Evolutionary conservation across 1,140 invertebrate genomes (phyloP).

Genomic region (Bombus vancouverensis): DNA sequence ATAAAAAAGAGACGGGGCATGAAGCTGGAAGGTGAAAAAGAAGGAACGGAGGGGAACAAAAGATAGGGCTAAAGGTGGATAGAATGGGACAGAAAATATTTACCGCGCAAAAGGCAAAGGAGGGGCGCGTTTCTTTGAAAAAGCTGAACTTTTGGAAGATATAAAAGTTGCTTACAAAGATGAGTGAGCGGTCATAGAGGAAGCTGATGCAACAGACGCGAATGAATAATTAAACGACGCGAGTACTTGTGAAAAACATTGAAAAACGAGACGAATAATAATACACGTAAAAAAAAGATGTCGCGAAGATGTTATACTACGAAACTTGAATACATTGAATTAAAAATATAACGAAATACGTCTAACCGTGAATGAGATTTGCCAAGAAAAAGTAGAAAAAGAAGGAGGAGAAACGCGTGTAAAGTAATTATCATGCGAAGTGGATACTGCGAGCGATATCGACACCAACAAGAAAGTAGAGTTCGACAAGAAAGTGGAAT

Average conservation of each 20-base stretch:
- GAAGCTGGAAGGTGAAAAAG: neutral
- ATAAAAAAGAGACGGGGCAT: neutral
- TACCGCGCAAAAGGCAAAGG: neutral
- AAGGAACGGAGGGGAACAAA: neutral
- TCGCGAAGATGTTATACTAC: too few species aligned
- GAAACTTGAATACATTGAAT: too few species aligned
- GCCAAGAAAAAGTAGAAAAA: too few species aligned
- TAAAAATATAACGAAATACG: too few species aligned
- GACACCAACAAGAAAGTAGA: too few species aligned
- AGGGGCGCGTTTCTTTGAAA: neutral
- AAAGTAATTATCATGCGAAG: too few species aligned
- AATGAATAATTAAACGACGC: conserved; percentile 9
- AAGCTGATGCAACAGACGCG: neutral
- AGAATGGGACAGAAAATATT: neutral
- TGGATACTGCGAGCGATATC: too few species aligned
- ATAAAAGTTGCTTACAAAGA: conserved; percentile 1
- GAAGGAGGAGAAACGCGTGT: too few species aligned
- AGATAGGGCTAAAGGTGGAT: rapidly evolving
- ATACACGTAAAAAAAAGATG: too few species aligned
- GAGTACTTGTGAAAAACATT: neutral
- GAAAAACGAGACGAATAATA: neutral
- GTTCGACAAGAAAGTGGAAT: too few species aligned
- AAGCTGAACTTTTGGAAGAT: neutral
- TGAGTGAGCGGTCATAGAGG: neutral
- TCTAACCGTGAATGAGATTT: too few species aligned